Conservation (phyloP, 1,140 invertebrate genomes). For the Leptinotarsa undecemlineata region DNA sequence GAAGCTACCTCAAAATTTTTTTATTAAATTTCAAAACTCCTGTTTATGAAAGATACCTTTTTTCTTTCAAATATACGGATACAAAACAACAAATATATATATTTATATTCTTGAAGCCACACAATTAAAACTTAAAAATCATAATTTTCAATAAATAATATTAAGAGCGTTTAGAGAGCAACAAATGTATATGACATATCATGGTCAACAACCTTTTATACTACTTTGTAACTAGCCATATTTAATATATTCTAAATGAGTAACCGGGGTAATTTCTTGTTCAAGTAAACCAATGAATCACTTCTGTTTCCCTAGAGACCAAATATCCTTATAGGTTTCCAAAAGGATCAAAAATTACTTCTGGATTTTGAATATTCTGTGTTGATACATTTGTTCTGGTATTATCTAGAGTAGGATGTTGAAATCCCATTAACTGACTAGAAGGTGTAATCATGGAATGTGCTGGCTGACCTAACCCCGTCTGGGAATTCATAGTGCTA, state of each 20-base stretch:
- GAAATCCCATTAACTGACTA: slow-evolving; percentile 30
- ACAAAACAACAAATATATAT: too few relatives aligned
- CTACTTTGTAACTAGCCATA: neutral
- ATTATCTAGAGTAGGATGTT: slow-evolving; percentile 44
- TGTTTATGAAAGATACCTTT: too few relatives aligned
- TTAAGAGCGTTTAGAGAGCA: neutral
- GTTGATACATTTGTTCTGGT: slow-evolving; percentile 41
- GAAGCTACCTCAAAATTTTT: too few relatives aligned
- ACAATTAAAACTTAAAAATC: too few relatives aligned
- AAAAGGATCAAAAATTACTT: slow-evolving; percentile 54
- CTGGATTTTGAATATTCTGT: slow-evolving; percentile 37
- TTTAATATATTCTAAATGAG: neutral
- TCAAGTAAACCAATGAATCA: neutral
- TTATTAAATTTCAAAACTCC: too few relatives aligned
- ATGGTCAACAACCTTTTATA: slow-evolving; percentile 5
- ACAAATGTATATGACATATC: neutral
- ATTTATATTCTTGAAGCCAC: too few relatives aligned
- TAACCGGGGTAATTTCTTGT: neutral
- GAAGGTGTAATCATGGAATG: slow-evolving; percentile 28
- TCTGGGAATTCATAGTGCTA: slow-evolving; percentile 27
- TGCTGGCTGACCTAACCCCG: slow-evolving; percentile 60
- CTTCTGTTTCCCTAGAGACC: neutral
- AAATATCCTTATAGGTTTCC: slow-evolving; percentile 48
- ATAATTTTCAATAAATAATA: too few relatives aligned
- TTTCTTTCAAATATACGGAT: too few relatives aligned